Evolutionary conservation across 2,888 invertebrate species (phyloP), one percentile per base, ranked within the genome.

Genomic region (Stegana nigrithorax): DNA sequence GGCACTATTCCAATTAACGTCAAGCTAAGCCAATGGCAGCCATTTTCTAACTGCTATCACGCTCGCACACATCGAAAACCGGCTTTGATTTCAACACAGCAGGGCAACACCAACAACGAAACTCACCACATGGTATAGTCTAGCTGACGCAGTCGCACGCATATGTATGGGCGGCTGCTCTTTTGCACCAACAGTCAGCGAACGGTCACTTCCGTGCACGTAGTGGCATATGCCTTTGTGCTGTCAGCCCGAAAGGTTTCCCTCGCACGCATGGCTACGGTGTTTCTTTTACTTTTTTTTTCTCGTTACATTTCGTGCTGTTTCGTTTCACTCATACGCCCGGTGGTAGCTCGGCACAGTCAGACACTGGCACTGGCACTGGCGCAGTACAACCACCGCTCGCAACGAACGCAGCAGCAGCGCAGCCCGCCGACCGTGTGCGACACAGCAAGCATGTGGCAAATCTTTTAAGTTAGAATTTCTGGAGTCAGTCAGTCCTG

Each of bases 401-500:
- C 51, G 10, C 36, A 36, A 36, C 10, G 14, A 6, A 6, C 39
- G 39, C 39, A 39, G 39, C 39, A 39, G 39, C 39, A 39, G 39
- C 39, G 14, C 39, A 39, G n/a, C n/a, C 39, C 6, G 47, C 32
- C 60, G 60, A 68, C 65, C 66, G 56, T 39, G 39, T 39, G 17
- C 39, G 39, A 17, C 39, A 39, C 39, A 39, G 39, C 39, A 39
- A 17, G 68, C 68, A 67, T 64, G 73, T 69, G 70, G 68, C 69
- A 69, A 56, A 71, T 68, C 73, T 71, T 70, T 53, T 19, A 56
- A 69, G 77, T 72, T 73, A 79, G 81, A 80, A 82, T 79, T 82
- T 81, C 79, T 80, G 80, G 79, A 81, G 75, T 79, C 71, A 23
- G 66, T 82, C 83, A 85, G 85, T 85, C 85, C 85, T 84, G 85